These are phyloP conservation scores for Sebastes matsubarae DNA, from an alignment of 2,797 vertebrate genomes.

Conservation along the genomic window DNA sequence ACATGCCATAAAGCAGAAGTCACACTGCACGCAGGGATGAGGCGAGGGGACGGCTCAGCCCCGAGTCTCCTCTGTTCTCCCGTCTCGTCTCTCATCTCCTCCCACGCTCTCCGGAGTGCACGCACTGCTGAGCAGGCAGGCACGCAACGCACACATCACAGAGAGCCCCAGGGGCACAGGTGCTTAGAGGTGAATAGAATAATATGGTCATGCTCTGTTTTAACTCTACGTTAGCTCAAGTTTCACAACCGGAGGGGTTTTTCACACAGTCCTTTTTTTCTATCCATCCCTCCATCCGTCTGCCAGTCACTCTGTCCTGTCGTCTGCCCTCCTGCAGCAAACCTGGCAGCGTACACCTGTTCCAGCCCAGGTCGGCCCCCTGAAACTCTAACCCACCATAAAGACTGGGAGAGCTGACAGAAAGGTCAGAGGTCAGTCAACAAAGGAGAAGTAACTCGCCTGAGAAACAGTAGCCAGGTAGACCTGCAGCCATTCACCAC, in stretches of 20 bases:
- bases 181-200: slow-evolving; percentile 67
- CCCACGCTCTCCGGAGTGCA: slow-evolving; percentile 41
- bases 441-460: slow-evolving; percentile 52
- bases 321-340: slow-evolving; percentile 44
- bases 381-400: slow-evolving; percentile 67
- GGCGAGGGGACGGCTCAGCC: slow-evolving; percentile 34
- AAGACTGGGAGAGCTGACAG: slow-evolving; percentile 55
- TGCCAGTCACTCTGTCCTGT: slow-evolving; percentile 51
- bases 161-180: slow-evolving; percentile 56
- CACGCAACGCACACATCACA: slow-evolving; percentile 37
- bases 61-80: slow-evolving; percentile 50
- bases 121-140: slow-evolving; percentile 53
- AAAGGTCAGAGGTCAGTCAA: slow-evolving; percentile 65
- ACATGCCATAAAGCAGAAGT: slow-evolving; percentile 80
- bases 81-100: slow-evolving; percentile 62
- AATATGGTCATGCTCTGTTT: slow-evolving; percentile 64
- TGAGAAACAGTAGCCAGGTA: slow-evolving; percentile 44
- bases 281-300: slow-evolving; percentile 13
- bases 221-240: slow-evolving; percentile 53
- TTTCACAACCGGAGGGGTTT: slow-evolving; percentile 65
- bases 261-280: slow-evolving; percentile 22
- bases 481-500: slow-evolving; percentile 5
- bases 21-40: slow-evolving; percentile 61
- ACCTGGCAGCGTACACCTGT: slow-evolving; percentile 65
- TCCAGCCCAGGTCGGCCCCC: slow-evolving; percentile 39